Evolutionary conservation across 2,888 invertebrate species (phyloP), one percentile per base, ranked within the genome.

Genomic region (Philaethria dido): DNA sequence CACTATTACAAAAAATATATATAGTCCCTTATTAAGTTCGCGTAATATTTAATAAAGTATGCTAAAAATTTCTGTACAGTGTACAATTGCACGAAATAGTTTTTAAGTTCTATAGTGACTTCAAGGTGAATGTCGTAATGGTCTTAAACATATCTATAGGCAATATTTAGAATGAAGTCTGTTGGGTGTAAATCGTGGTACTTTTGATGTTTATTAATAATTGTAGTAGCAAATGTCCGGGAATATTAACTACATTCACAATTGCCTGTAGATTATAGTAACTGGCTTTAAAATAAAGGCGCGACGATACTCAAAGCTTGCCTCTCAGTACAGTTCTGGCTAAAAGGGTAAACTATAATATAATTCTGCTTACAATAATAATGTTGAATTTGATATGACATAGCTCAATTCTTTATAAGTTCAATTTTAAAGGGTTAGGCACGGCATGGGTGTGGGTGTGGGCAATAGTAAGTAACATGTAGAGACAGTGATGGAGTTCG

Each of bases 401-500:
- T 63, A 55, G 55, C 55, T 66, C 63, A 66, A 62, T 68, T 72
- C 82, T 88, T 85, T 81, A 78, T 86, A 85, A 88, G 85, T 87
- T 85, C 84, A 80, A 80, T 67, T 66, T 64, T 76, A 82, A 75
- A 80, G 77, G 79, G 79, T 82, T 77, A 80, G 78, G 80, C 80
- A 80, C 79, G 77, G 81, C 79, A 80, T 73, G 81, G 73, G 74
- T 75, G 82, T 84, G 78, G 81, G 77, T 83, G 82, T 76, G 79
- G 83, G 76, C 72, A 79, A 86, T 78, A 85, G 84, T 87, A 76
- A 85, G 84, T 87, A 76, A 80, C 82, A 84, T 82, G 80, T 85
- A 76, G 80, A 81, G 81, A 85, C 78, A 86, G 82, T 86, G 81
- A 83, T 89, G 85, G 83, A 85, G 83, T 81, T 87, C 86, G 84